Conservation (phyloP, 1,140 invertebrate genomes). For the Bombyx mori region DNA sequence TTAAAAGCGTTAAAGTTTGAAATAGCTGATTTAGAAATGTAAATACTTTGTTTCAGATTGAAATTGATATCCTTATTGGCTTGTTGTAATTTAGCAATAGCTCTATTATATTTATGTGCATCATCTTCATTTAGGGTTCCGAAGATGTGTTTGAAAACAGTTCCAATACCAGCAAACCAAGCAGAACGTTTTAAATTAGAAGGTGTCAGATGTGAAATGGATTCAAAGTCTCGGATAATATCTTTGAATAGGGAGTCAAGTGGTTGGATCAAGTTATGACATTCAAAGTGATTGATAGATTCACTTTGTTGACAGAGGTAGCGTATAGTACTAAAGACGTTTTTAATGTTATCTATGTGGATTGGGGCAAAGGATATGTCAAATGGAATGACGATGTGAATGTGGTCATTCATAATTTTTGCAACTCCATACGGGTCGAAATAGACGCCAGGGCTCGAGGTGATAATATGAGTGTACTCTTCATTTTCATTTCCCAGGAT, state of each 20-base stretch:
- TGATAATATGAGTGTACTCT: conserved; percentile 1
- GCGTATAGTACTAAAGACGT: neutral
- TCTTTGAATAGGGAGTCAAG: conserved; percentile 6
- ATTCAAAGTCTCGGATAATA: conserved; percentile 11
- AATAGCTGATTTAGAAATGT: neutral
- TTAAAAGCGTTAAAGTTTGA: conserved; percentile 4
- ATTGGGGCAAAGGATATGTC: neutral
- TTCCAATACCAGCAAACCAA: conserved; percentile 14
- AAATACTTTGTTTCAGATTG: neutral
- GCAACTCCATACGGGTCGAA: neutral
- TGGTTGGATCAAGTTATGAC: conserved; percentile 1
- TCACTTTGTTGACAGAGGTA: neutral
- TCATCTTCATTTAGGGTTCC: conserved; percentile 18
- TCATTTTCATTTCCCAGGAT: neutral
- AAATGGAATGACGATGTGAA: conserved; percentile 1
- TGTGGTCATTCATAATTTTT: conserved; percentile 2
- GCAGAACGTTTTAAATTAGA: conserved; percentile 11
- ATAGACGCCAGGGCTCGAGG: conserved; percentile 1
- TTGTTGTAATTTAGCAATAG: conserved; percentile 8
- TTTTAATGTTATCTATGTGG: neutral
- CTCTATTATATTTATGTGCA: conserved; percentile 15
- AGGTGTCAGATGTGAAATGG: conserved; percentile 6
- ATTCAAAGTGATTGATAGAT: neutral
- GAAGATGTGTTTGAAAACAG: conserved; percentile 16
- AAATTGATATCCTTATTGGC: neutral